A percentile compares a stretch with the other conserved stretches of the same genome.
Evolutionary conservation across 2,113 vertebrate species (phyloP).

Genomic region (Rhabdomys dilectus): DNA sequence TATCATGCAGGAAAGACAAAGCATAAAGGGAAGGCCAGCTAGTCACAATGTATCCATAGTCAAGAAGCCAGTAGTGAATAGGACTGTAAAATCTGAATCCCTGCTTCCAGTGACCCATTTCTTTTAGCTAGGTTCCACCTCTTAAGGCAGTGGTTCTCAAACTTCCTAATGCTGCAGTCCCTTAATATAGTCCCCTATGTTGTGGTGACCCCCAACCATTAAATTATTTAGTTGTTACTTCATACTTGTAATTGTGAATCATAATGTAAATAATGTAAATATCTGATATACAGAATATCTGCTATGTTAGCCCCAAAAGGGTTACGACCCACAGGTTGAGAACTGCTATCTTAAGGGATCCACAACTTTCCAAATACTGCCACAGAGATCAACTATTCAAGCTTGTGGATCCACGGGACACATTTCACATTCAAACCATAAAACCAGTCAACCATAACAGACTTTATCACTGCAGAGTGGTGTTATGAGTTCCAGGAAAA

Average conservation of each 20-base stretch:
- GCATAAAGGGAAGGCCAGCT: no score
- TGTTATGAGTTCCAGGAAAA: constrained; percentile 19
- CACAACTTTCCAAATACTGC: background rate
- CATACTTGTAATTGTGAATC: background rate
- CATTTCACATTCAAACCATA: background rate
- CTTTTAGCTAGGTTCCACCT: background rate
- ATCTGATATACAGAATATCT: background rate
- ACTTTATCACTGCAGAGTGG: background rate
- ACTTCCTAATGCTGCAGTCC: background rate
- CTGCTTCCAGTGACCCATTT: background rate
- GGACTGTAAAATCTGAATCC: background rate
- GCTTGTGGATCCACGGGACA: background rate
- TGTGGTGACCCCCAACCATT: background rate
- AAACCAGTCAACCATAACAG: background rate
- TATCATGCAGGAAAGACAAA: no score
- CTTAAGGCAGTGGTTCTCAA: background rate
- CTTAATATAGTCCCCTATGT: background rate
- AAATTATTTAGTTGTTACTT: background rate
- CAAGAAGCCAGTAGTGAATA: background rate
- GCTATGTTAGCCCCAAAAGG: background rate
- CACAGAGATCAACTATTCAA: no score
- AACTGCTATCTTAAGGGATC: background rate
- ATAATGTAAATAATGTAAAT: background rate
- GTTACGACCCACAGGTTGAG: background rate
- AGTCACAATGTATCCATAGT: background rate